These are phyloP conservation scores for Daubentonia madagascariensis DNA, from an alignment of 2,113 vertebrate genomes.

Conservation along the genomic window DNA sequence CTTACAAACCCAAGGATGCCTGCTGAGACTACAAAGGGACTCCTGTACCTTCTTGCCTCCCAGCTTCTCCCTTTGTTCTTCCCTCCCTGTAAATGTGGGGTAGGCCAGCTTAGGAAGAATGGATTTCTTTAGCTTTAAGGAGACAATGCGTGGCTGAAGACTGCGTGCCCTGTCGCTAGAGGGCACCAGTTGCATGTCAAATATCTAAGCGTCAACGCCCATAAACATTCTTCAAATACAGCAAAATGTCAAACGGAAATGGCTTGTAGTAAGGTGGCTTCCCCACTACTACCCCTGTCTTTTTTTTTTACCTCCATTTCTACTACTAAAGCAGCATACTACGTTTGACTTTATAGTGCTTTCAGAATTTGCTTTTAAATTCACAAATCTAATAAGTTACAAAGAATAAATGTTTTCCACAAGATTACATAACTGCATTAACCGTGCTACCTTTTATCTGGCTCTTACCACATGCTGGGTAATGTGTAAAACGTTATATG, in stretches of 20 bases:
- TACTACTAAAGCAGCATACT: not conserved
- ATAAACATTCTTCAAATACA: not conserved
- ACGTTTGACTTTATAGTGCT: not conserved
- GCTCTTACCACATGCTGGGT: not conserved
- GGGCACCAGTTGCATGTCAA: conserved; percentile 10
- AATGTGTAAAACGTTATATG: not conserved
- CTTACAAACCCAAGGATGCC: not conserved
- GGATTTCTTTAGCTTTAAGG: not conserved
- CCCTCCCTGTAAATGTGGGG: too few relatives aligned
- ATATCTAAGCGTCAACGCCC: not conserved
- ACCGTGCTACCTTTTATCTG: not conserved
- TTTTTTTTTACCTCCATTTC: not conserved
- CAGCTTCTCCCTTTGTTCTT: not conserved
- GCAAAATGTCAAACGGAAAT: not conserved
- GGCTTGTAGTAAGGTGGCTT: not conserved
- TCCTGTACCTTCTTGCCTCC: not conserved
- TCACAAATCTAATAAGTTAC: not conserved
- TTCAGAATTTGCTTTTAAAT: not conserved
- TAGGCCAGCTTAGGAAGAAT: not conserved
- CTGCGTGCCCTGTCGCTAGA: conserved; percentile 21
- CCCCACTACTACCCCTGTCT: rapidly evolving
- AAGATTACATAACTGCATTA: not conserved
- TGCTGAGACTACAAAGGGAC: not conserved
- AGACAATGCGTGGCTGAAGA: not conserved
- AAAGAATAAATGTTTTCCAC: not conserved